Base-by-base conservation (phyloP, 2,113 vertebrate genomes). In the Prunella himalayana region DNA sequence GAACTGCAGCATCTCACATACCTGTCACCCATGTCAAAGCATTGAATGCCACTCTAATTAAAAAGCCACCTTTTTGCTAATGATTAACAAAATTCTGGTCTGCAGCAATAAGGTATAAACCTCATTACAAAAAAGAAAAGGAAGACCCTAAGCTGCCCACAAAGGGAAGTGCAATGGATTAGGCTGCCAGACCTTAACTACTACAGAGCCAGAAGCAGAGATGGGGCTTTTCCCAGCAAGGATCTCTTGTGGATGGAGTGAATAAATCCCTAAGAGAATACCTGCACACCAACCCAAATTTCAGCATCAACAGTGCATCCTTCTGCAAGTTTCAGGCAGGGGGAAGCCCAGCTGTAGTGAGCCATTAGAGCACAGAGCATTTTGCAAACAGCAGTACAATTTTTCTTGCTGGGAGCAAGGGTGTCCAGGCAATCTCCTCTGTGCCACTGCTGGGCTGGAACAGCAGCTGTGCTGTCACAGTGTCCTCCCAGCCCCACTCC, bases 11-110 rank as follows among this genome's bases (percentile, higher is more conserved):
- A 73, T n/a, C 76, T 94, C 71, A n/a, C 31, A 12, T 8, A 60
- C 24, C 30, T 79, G 47, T 68, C 64, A 78, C 69, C 66, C 24
- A 15, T 72, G 82, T 82, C 71, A 72, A 86, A 91, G 64, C 50
- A 65, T 49, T 41, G 60, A 92, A 92, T 41, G 50, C 21, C 69
- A 85, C 64, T 45, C 49, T 76, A 94, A 97, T 93, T 94, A 89
- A 91, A 81, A 92, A 91, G 77, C 33, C 68, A 86, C 39, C 53
- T 80, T 83, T 63, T 25, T 45, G n/a, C 54, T 87, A 95, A 89
- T 33, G 60, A 91, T 63, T 65, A 91, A 87, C 70, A 78, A 94
- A 94, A 66, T 75, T 81, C 64, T 77, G 22, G 49, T 94, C 78
- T 78, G 49, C 3, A 3, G 82, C 68, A 91, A 25, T 56, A 70